Evolutionary conservation across 2,113 vertebrate genomes (phyloP).

Genomic region (Telmatochromis sp.): DNA sequence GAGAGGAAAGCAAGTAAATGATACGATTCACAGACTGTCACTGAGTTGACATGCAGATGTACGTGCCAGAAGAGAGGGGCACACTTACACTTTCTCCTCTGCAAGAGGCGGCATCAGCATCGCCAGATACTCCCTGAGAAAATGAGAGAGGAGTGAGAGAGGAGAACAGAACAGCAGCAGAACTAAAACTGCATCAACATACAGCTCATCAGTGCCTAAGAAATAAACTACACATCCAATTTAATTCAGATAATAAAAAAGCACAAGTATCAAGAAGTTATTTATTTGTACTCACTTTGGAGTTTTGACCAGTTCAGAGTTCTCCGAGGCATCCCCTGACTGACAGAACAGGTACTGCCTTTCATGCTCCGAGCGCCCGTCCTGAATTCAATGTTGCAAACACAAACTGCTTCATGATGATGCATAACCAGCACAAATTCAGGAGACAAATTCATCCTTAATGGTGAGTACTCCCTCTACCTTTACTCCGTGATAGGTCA

Average conservation of each 20-base stretch:
- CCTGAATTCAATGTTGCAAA: slow-evolving; percentile 61
- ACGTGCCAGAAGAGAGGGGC: neutral
- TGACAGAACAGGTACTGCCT: slow-evolving; percentile 94
- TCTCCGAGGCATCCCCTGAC: slow-evolving; percentile 76
- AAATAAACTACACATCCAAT: neutral
- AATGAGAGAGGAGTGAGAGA: neutral
- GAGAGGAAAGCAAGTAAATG: neutral
- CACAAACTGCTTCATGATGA: neutral
- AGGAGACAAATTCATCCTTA: neutral
- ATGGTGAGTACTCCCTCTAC: slow-evolving; percentile 44
- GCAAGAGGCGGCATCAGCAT: slow-evolving; percentile 92
- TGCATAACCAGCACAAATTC: neutral
- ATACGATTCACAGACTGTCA: neutral
- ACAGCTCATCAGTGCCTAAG: neutral
- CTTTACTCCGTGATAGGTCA: slow-evolving; percentile 83
- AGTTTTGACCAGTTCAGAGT: slow-evolving; percentile 89
- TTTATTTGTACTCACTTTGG: slow-evolving; percentile 75
- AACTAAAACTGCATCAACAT: neutral
- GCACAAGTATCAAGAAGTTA: neutral
- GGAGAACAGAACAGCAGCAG: neutral
- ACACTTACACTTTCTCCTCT: slow-evolving; percentile 90
- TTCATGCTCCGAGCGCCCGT: slow-evolving; percentile 90
- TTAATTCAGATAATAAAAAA: neutral
- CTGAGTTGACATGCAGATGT: neutral
- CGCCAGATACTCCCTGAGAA: slow-evolving; percentile 85